Evolutionary conservation across 2,113 vertebrate species (phyloP).

Genomic region (Sapajus apella): DNA sequence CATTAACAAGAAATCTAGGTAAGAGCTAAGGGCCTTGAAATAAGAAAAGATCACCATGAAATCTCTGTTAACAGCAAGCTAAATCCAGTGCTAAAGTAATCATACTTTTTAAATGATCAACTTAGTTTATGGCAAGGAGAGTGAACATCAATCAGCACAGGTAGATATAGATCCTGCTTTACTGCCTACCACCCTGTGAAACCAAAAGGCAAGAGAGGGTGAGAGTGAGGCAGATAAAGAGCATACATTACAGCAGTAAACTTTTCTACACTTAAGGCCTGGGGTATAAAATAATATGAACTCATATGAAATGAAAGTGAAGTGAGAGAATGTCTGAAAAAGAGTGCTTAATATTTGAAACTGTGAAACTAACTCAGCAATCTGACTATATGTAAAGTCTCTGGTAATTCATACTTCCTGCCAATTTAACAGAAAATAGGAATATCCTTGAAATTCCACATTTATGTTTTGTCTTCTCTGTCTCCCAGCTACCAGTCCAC

Average conservation of each 20-base stretch:
- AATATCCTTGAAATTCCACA: background rate
- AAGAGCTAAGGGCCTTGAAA: background rate
- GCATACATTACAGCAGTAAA: background rate
- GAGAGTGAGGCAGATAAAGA: background rate
- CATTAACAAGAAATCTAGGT: background rate
- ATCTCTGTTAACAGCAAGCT: background rate
- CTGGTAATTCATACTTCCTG: background rate
- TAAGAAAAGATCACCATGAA: background rate
- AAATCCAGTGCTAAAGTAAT: background rate
- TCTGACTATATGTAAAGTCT: background rate
- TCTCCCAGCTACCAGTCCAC: background rate
- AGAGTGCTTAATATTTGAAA: background rate
- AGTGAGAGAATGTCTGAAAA: background rate
- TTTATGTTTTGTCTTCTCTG: background rate
- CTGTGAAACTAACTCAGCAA: background rate
- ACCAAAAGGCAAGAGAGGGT: background rate
- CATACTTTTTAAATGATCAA: background rate
- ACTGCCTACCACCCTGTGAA: background rate
- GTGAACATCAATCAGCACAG: background rate
- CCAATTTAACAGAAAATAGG: background rate
- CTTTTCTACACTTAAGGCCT: background rate
- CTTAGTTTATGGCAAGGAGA: background rate
- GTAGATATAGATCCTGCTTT: background rate
- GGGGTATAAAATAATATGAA: background rate
- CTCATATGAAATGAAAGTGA: background rate